Conservation (phyloP, 2,113 vertebrate genomes). For the Ciconia boyciana region DNA sequence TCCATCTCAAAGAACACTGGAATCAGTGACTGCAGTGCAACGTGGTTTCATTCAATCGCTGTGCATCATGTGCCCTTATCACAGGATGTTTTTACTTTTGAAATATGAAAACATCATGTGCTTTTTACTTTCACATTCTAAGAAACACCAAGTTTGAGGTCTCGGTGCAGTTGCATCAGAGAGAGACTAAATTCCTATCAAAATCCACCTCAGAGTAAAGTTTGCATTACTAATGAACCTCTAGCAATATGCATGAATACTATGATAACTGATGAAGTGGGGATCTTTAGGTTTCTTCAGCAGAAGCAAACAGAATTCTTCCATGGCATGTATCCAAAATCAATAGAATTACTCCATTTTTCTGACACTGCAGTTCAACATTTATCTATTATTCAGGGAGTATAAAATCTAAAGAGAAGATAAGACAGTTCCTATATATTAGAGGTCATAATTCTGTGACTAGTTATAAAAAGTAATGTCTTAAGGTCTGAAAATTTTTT, state of each 20-base stretch:
- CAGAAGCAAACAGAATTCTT: not conserved
- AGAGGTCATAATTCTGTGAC: not conserved
- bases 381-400: not conserved
- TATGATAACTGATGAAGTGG: not conserved
- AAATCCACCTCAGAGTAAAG: not conserved
- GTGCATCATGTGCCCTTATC: not conserved
- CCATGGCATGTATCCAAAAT: not conserved
- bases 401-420: not conserved
- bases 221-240: not conserved
- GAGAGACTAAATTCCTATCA: not conserved
- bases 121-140: not conserved
- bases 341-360: not conserved
- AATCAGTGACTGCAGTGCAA: not conserved
- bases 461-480: not conserved
- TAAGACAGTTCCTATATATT: not conserved
- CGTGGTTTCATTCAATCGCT: not conserved
- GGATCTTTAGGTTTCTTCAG: not conserved
- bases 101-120: not conserved
- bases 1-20: slow-evolving; percentile 69
- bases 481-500: not conserved
- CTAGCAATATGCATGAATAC: not conserved
- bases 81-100: not conserved
- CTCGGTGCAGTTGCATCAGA: not conserved
- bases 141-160: not conserved
- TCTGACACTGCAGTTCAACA: not conserved